phyloP scores from a whole-genome alignment of 2,888 invertebrate genomes.

The Sycophila texana region DNA sequence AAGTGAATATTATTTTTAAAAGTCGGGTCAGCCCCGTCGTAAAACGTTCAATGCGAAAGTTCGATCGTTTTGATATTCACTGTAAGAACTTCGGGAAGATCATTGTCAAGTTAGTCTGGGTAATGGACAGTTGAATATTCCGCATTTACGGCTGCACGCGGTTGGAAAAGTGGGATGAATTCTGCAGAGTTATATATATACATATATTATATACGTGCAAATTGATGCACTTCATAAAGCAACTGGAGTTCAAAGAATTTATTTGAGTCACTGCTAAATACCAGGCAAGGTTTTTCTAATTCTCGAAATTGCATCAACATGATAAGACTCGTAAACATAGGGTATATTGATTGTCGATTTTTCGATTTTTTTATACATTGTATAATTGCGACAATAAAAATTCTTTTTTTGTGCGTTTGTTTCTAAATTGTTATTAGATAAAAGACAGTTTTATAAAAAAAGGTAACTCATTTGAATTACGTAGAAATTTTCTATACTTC shows the following conservation, averaged over 20 bases:
- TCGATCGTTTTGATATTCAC: slow-evolving; percentile 15
- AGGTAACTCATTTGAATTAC: too few species aligned
- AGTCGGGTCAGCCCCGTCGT: too few species aligned
- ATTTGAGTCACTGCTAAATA: too few species aligned
- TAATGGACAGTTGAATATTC: slow-evolving; percentile 45
- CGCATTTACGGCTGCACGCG: slow-evolving; percentile 27
- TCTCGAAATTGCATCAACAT: neutral
- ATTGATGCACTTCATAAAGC: too few species aligned
- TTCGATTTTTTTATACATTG: neutral
- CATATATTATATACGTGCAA: neutral
- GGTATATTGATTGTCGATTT: neutral
- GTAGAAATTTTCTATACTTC: too few species aligned
- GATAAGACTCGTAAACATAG: too few species aligned
- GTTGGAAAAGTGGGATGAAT: slow-evolving; percentile 42
- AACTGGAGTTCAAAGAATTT: too few species aligned
- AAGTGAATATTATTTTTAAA: too few species aligned
- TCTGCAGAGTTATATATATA: neutral
- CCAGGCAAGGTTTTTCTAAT: too few species aligned
- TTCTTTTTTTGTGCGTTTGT: too few species aligned
- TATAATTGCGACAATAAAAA: neutral
- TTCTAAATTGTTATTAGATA: too few species aligned
- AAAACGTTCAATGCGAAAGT: neutral
- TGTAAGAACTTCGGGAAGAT: slow-evolving; percentile 34
- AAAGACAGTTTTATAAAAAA: too few species aligned
- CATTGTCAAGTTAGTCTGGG: slow-evolving; percentile 24